Conservation (phyloP, 2,113 vertebrate species). For the Ia io region DNA sequence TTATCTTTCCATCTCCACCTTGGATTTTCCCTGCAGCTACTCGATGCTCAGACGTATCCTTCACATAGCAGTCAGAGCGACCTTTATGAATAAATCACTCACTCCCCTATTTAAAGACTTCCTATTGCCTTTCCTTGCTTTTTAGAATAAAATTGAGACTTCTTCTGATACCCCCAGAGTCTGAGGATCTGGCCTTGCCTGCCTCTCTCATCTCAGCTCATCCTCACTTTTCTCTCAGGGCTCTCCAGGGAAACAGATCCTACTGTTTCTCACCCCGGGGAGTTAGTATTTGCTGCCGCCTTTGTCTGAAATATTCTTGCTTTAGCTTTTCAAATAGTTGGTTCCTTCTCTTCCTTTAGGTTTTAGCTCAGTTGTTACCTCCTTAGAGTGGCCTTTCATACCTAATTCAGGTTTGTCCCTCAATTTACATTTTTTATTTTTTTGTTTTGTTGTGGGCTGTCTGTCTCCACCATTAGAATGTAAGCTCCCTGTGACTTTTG, state of each 20-base stretch:
- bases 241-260: background rate
- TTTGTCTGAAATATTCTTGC: slow-evolving; percentile 29
- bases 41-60: background rate
- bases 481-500: background rate
- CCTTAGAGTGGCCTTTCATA: background rate
- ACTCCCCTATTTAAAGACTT: background rate
- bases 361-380: background rate
- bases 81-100: background rate
- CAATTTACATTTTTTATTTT: background rate
- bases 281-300: background rate
- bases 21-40: background rate
- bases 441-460: background rate
- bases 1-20: background rate
- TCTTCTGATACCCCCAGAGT: background rate
- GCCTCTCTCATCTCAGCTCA: background rate
- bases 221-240: background rate
- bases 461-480: background rate
- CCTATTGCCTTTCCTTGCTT: background rate
- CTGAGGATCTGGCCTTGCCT: background rate
- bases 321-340: background rate
- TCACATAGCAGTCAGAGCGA: background rate
- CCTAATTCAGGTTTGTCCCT: background rate
- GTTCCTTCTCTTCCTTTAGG: background rate
- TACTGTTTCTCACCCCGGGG: background rate
- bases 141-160: background rate